Base-by-base conservation (phyloP, 37 sponge, comb jelly and placozoan genomes). In the Amphimedon queenslandica region DNA sequence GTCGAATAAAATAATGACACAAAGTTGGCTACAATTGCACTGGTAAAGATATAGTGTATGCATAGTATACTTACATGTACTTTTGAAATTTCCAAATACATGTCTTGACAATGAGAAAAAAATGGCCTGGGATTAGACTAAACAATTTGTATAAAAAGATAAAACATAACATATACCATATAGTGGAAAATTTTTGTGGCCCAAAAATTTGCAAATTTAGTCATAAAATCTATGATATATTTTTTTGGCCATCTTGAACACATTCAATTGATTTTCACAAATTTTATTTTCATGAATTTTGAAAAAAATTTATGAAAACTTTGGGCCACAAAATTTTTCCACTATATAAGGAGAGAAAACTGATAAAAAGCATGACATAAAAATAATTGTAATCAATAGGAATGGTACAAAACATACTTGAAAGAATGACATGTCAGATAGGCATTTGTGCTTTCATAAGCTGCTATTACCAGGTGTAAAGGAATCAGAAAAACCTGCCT, bases 401-500 rank as follows among this genome's bases (percentile, higher is more conserved):
- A 47, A 13, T 47, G 13, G 13, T 47, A 13, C 24, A 6, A n/a
- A n/a, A 60, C 61, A 25, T 31, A 84, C 84, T 31, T 35, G 80
- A 71, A 98, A 95, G 80, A 92, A 98, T 41, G 63, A 77, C 23
- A 96, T 92, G 36, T 92, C 85, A 74, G 95, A 98, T 0, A 95
- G 80, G 23, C 88, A 83, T 53, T 89, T 72, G 10, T 96, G 99
- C 13, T 37, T 32, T 2, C 93, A 91, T 6, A 98, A 77, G 68
- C 95, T 67, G 75, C 99, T 96, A 47, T 93, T 92, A 38, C 85
- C 88, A 8, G 95, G 95, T 11, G 84, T 83, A 3, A 96, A 79
- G 58, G 94, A 97, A 69, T 97, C 98, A 38, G 98, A 94, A 36
- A 97, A 94, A 2, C 98, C 96, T 37, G 96, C 96, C 81, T 92